Percentiles rank a stretch among this genome's conserved stretches.
Conservation (phyloP, 2,888 invertebrate genomes). For the Cataglyphis livida region DNA sequence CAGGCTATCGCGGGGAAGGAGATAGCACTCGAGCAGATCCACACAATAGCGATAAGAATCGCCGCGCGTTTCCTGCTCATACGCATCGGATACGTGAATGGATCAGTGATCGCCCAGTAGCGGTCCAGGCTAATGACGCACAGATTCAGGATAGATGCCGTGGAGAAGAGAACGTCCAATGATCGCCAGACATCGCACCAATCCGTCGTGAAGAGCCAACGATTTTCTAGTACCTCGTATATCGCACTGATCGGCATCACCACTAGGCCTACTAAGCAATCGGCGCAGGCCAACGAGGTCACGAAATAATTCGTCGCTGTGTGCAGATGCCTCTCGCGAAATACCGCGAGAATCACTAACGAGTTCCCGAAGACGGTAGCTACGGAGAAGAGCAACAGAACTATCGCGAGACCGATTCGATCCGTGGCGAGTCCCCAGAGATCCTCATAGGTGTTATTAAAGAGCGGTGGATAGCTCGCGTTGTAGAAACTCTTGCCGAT, state of each 20-base stretch:
- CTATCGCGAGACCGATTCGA: constrained; percentile 91
- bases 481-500: constrained; percentile 77
- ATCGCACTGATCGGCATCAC: constrained; percentile 99
- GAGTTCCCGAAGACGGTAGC: constrained; percentile 98
- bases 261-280: constrained; percentile 97
- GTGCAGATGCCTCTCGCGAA: constrained; percentile 96
- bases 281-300: constrained; percentile 98
- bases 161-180: constrained; percentile 98
- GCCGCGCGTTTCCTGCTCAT: constrained; percentile 96
- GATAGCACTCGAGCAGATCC: constrained; percentile 98
- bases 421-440: constrained; percentile 88
- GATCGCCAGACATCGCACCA: constrained; percentile 99
- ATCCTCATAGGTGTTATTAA: constrained; percentile 76
- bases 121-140: constrained; percentile 98
- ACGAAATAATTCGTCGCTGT: constrained; percentile 99
- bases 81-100: constrained; percentile 97
- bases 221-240: constrained; percentile 95
- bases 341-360: constrained; percentile 97
- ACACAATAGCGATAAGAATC: constrained; percentile 96
- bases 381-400: constrained; percentile 94
- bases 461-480: constrained; percentile 67
- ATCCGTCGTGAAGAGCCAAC: constrained; percentile 97
- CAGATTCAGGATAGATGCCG: constrained; percentile 98
- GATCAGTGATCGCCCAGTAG: constrained; percentile 99
- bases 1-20: constrained; percentile 99